Percentiles rank a stretch among this genome's conserved stretches.
These are phyloP conservation scores for Pygathrix nemaeus DNA, from an alignment of 2,113 vertebrate species.

Conservation along the genomic window DNA sequence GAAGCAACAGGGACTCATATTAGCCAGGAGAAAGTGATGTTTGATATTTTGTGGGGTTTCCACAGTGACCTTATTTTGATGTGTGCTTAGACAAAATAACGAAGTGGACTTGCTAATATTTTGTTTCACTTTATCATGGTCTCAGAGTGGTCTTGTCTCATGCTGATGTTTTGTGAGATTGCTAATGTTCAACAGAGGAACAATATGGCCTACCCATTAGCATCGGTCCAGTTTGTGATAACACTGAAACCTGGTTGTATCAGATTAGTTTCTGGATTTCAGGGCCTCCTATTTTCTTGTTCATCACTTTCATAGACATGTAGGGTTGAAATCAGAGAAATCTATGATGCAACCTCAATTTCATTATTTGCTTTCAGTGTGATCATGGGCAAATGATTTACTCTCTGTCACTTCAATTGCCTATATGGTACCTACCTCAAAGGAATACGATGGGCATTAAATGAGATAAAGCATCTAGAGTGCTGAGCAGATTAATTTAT, in stretches of 20 bases:
- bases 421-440: not conserved
- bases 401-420: not conserved
- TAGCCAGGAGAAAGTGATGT: not conserved
- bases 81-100: not conserved
- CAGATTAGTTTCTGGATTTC: not conserved
- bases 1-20: not conserved
- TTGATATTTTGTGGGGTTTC: slow-evolving; percentile 9
- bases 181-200: not conserved
- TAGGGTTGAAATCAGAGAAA: not conserved
- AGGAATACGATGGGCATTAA: not conserved
- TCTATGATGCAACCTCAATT: not conserved
- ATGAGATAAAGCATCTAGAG: not conserved
- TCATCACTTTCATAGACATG: not conserved
- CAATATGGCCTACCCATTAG: no score
- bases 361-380: not conserved
- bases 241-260: not conserved
- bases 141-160: slow-evolving; percentile 6
- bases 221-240: not conserved
- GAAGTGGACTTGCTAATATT: not conserved
- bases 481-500: not conserved
- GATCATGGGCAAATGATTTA: not conserved
- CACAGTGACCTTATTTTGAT: not conserved
- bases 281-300: not conserved
- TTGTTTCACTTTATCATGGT: not conserved
- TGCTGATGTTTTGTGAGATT: not conserved